These are phyloP conservation scores for Xyrichtys novacula DNA, from an alignment of 2,797 vertebrate species.

Conservation along the genomic window DNA sequence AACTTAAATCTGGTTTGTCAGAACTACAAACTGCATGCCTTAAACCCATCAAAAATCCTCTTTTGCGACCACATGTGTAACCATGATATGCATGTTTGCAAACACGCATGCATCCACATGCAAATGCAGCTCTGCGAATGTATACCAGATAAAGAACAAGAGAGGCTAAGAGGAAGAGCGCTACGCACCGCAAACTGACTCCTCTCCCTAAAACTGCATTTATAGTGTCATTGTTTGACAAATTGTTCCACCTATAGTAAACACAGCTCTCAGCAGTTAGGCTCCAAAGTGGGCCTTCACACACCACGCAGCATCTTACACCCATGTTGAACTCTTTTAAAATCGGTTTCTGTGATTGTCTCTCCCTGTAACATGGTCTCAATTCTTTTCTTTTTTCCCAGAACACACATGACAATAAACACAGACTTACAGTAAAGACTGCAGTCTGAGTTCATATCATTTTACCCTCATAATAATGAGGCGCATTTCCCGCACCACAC, in stretches of 20 bases:
- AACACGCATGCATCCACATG: conserved; percentile 26
- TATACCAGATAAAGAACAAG: conserved; percentile 14
- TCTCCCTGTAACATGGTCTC: conserved; percentile 12
- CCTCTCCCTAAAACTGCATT: conserved; percentile 17
- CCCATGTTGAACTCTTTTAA: conserved; percentile 13
- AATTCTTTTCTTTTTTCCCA: conserved; percentile 6
- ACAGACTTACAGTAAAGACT: conserved; percentile 32
- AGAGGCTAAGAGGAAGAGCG: conserved; percentile 5
- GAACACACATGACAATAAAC: conserved; percentile 34
- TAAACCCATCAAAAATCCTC: conserved; percentile 9
- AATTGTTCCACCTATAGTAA: conserved; percentile 55
- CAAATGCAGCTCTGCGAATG: conserved; percentile 13
- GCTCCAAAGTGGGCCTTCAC: conserved; percentile 35
- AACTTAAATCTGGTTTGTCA: neutral
- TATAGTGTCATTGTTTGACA: conserved; percentile 63
- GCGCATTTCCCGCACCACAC: conserved; percentile 45
- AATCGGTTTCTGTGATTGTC: conserved; percentile 16
- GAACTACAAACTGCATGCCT: conserved; percentile 1
- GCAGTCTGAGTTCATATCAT: conserved; percentile 47
- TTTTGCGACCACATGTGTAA: conserved; percentile 15
- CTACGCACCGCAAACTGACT: neutral
- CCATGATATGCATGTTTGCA: conserved; percentile 37
- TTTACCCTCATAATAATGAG: conserved; percentile 54
- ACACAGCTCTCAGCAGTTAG: conserved; percentile 40
- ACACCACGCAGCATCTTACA: conserved; percentile 16